A percentile compares a stretch with the other conserved stretches of the same genome.
Conservation (phyloP, 2,113 vertebrate genomes). For the cat (Felis catus) region F.catus_Fca126_mat1.0 CM031420.1:94091501-94092000, state of each 20-base stretch:
- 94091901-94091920: background rate
- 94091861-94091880: conserved; percentile 27
- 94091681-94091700: background rate
- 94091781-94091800: conserved; percentile 38
- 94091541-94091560: background rate
- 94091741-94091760: background rate
- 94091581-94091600: background rate
- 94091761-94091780: background rate
- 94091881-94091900: conserved; percentile 23
- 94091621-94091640: background rate
- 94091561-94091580: background rate
- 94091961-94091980: background rate
- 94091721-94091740: background rate
- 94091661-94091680: background rate
- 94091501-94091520: conserved; percentile 54
- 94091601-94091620: conserved; percentile 42
- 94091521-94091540: conserved; percentile 46
- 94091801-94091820: conserved; percentile 34
- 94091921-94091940: background rate
- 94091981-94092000: background rate
- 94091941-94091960: background rate
- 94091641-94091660: background rate
- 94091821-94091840: conserved; percentile 32
- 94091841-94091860: conserved; percentile 2
- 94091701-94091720: conserved; percentile 22